Conservation (phyloP, 2,113 vertebrate species). For the Gopherus evgoodei region DNA sequence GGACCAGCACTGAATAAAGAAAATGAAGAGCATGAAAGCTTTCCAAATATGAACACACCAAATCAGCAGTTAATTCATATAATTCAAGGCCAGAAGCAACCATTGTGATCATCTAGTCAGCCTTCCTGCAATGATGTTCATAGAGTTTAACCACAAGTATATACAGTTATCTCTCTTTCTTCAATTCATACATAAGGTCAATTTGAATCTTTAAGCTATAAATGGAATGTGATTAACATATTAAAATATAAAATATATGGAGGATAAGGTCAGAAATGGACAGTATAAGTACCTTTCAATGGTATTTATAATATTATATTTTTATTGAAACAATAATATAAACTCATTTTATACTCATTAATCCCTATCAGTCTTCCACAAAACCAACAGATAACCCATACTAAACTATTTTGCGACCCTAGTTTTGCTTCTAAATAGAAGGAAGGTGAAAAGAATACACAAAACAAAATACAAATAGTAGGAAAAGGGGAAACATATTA, state of each 20-base stretch:
- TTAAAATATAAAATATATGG: background rate
- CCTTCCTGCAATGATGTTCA: background rate
- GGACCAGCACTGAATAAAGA: background rate
- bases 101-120: background rate
- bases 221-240: background rate
- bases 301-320: background rate
- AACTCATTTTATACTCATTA: background rate
- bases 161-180: background rate
- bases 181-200: background rate
- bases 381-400: background rate
- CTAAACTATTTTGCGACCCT: background rate
- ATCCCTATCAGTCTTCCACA: background rate
- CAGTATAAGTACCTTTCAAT: background rate
- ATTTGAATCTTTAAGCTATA: background rate
- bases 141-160: background rate
- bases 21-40: constrained; percentile 17
- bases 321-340: background rate
- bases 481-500: background rate
- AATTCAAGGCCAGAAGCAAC: background rate
- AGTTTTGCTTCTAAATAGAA: background rate
- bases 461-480: background rate
- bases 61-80: constrained; percentile 52
- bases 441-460: background rate
- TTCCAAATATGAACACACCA: constrained; percentile 45
- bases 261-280: background rate